A percentile compares a stretch with the other conserved stretches of the same genome.
Conservation (phyloP, 1,140 invertebrate species). For the Drosophila guanche region DNA sequence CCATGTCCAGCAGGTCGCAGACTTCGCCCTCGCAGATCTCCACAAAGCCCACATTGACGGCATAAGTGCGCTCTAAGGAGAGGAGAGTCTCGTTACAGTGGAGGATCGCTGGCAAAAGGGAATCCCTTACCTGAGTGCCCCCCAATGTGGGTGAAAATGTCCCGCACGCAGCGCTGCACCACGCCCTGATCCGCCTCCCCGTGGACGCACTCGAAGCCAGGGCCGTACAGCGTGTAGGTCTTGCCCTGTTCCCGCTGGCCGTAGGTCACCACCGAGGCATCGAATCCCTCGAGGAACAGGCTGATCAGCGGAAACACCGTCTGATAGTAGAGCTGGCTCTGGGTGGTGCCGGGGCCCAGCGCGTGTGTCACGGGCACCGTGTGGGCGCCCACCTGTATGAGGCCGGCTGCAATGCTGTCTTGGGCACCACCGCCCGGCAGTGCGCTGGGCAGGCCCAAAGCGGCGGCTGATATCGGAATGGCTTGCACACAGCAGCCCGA, state of each 20-base stretch:
- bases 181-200: conserved; percentile 90
- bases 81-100: neutral
- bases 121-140: conserved; percentile 83
- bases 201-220: conserved; percentile 87
- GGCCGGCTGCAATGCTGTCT: conserved; percentile 71
- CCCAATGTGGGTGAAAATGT: conserved; percentile 88
- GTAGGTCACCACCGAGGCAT: conserved; percentile 90
- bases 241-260: conserved; percentile 91
- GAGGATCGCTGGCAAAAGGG: no score
- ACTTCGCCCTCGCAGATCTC: conserved; percentile 86
- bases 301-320: conserved; percentile 85
- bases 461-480: conserved; percentile 85
- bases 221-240: conserved; percentile 91
- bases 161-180: conserved; percentile 89
- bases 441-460: conserved; percentile 80
- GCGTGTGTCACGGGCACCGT: conserved; percentile 83
- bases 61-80: conserved; percentile 85
- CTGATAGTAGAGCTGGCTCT: conserved; percentile 84
- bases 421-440: conserved; percentile 59
- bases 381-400: conserved; percentile 77
- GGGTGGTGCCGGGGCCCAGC: conserved; percentile 82
- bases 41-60: conserved; percentile 87
- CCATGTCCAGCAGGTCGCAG: conserved; percentile 85
- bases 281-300: conserved; percentile 88
- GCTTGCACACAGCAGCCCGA: conserved; percentile 86